Evolutionary conservation across 1,140 invertebrate genomes (phyloP).

Genomic region (Phthorimaea operculella): DNA sequence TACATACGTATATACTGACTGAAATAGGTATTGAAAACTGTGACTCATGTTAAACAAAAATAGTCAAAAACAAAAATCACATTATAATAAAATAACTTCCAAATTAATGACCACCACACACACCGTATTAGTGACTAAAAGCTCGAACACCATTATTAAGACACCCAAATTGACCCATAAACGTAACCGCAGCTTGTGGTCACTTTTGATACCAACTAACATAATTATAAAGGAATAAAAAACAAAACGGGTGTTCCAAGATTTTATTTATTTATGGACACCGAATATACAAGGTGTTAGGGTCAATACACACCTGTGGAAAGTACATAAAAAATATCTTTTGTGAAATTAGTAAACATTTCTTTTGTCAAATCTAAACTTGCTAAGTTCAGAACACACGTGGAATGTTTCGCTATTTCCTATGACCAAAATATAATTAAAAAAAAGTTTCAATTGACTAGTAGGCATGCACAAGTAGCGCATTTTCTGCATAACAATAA

Average conservation of each 20-base stretch:
- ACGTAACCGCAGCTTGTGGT: neutral
- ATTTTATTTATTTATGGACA: neutral
- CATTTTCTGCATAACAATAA: no score
- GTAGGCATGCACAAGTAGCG: no score
- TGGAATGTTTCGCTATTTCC: no score
- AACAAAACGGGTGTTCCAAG: neutral
- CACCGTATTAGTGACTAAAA: neutral
- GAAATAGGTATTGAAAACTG: no score
- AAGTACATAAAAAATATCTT: no score
- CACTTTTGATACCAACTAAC: neutral
- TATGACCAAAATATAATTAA: no score
- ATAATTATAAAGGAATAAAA: neutral
- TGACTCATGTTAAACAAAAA: neutral
- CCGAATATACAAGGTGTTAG: neutral
- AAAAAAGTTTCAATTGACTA: no score
- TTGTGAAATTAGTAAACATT: no score
- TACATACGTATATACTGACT: no score
- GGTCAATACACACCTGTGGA: neutral
- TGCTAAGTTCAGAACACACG: no score
- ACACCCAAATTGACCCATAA: neutral
- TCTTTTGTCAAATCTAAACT: no score
- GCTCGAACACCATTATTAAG: neutral
- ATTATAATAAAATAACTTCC: neutral
- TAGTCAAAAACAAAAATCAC: neutral
- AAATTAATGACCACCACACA: neutral